Base-by-base conservation (phyloP, 2,888 invertebrate genomes). In the Augiades crinisus region DNA sequence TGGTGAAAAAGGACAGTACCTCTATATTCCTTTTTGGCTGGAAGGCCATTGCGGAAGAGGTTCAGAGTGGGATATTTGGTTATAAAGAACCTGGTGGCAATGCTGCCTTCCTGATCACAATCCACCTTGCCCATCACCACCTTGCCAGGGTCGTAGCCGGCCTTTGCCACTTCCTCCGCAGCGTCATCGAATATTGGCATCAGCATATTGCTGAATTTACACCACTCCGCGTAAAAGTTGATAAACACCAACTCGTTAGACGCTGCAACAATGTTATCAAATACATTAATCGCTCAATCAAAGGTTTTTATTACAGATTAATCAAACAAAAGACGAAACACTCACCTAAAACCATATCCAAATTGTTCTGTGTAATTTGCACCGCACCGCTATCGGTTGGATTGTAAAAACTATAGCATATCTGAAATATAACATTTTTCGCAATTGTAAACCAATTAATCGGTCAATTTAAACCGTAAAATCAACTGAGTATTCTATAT, bases 191-290 rank as follows among this genome's bases (percentile, higher is more conserved):
- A 99, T 70, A 99, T 95, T 7, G 99, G 99, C 81, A 96, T 95
- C 74, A 99, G 90, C 89, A 98, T 93, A 81, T 97, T 99, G 90
- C 99, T 99, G 91, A 99, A 99, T 71, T 97, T 94, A 90, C 99
- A 99, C 99, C 99, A 99, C 77, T 99, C 99, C 21, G 99, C 99
- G 90, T 99, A 99, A 87, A 99, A 99, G 90, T 99, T 99, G 57
- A 99, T 94, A 85, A 99, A 96, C 57, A 99, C 98, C 82, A 99
- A 90, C 91, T 99, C 99, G 92, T 98, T 97, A 55, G 95, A 94
- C 57, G 96, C 98, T 98, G 92, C 59, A 59, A 94, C 13, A 64
- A 55, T 56, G 53, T 64, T 61, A 51, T 34, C n/a, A 36, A 34
- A 50, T 40, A 52, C 22, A 34, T 40, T 31, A 38, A 44, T 34